phyloP scores from a whole-genome alignment of 2,888 invertebrate species.

The Andrena bicolor region DNA sequence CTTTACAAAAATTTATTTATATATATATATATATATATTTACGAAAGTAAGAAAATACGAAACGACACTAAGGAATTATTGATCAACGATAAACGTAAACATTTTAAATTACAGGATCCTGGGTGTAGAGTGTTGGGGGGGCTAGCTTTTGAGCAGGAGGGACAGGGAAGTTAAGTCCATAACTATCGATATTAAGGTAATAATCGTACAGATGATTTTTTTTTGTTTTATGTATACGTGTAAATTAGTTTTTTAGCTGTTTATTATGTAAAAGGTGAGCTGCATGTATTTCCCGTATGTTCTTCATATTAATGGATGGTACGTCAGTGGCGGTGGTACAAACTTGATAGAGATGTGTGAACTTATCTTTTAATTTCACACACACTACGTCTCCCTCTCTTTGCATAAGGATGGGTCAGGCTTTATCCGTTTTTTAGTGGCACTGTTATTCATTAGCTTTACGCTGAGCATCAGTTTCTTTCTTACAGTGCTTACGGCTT shows the following conservation, averaged over 20 bases:
- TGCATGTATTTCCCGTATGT: slow-evolving; percentile 78
- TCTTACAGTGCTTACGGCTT: slow-evolving; percentile 83
- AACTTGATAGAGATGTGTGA: slow-evolving; percentile 76
- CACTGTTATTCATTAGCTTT: slow-evolving; percentile 82
- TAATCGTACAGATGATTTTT: slow-evolving; percentile 84
- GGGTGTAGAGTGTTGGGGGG: slow-evolving; percentile 61
- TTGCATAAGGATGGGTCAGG: slow-evolving; percentile 79
- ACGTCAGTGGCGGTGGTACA: slow-evolving; percentile 77
- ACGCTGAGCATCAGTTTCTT: slow-evolving; percentile 82
- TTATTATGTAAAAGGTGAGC: slow-evolving; percentile 82
- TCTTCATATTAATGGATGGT: slow-evolving; percentile 77
- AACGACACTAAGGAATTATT: slow-evolving; percentile 83
- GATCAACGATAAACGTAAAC: slow-evolving; percentile 81
- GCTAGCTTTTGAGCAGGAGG: slow-evolving; percentile 68
- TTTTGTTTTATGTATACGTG: slow-evolving; percentile 82
- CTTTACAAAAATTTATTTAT: slow-evolving; percentile 79
- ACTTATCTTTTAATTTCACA: slow-evolving; percentile 72
- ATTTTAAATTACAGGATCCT: slow-evolving; percentile 79
- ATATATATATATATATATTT: slow-evolving; percentile 76
- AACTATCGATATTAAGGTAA: slow-evolving; percentile 84
- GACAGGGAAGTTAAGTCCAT: slow-evolving; percentile 80
- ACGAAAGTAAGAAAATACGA: slow-evolving; percentile 85
- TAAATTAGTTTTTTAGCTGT: slow-evolving; percentile 82
- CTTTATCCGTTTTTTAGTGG: slow-evolving; percentile 81
- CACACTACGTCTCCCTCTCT: slow-evolving; percentile 73